Percentiles rank a stretch among this genome's conserved stretches.
phyloP scores from a whole-genome alignment of 1,140 invertebrate species.

The Scaptomyza hsui region DNA sequence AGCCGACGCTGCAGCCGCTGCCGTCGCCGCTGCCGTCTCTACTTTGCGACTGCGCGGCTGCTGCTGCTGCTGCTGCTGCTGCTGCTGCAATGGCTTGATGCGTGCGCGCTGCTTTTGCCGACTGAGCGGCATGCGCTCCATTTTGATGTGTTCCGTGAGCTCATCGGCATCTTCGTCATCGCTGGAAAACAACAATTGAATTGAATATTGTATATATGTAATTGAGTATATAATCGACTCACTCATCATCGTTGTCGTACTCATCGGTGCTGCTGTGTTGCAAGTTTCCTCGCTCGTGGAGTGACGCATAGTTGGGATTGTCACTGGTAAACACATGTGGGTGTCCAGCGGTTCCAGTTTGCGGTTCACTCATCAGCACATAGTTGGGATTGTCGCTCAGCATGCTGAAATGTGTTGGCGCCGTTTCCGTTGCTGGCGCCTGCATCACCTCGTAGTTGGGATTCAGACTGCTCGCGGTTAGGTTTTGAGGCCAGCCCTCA shows the following conservation, averaged over 20 bases:
- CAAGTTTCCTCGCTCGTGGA: conserved; percentile 37
- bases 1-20: conserved; percentile 18
- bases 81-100: conserved; percentile 25
- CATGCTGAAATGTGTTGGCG: background rate
- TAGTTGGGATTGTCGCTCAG: conserved; percentile 65
- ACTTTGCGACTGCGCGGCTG: conserved; percentile 57
- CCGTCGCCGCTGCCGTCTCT: conserved; percentile 20
- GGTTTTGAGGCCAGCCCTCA: conserved; percentile 15
- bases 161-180: conserved; percentile 58
- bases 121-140: conserved; percentile 72
- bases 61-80: conserved; percentile 36
- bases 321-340: conserved; percentile 34
- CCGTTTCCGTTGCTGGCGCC: conserved; percentile 1
- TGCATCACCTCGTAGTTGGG: conserved; percentile 79
- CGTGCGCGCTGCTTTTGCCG: conserved; percentile 40
- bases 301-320: conserved; percentile 69
- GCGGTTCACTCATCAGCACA: conserved; percentile 57
- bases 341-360: background rate
- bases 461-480: conserved; percentile 65
- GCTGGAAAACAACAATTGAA: background rate
- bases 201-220: background rate
- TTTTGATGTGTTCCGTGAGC: conserved; percentile 71
- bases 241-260: conserved; percentile 45
- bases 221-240: too few relatives aligned
- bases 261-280: conserved; percentile 50